Evolutionary conservation across 2,888 invertebrate genomes (phyloP).

Genomic region (Aquatica leii): DNA sequence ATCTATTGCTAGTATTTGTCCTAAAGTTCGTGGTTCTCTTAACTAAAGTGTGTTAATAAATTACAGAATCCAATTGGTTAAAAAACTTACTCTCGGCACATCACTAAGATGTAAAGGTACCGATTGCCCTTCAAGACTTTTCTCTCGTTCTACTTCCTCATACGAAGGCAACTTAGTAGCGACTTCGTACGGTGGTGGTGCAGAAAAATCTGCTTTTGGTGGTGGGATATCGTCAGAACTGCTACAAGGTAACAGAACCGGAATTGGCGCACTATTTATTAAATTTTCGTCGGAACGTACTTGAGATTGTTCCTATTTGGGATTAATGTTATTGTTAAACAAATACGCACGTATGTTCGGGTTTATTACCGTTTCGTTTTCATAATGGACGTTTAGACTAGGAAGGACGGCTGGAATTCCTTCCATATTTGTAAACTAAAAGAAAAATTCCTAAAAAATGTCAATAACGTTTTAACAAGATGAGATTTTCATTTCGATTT

Average conservation of each 20-base stretch:
- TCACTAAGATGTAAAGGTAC: conserved; percentile 47
- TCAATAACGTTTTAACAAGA: not conserved
- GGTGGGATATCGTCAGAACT: conserved; percentile 75
- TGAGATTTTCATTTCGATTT: not conserved
- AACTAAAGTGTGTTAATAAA: conserved; percentile 43
- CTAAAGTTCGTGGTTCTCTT: conserved; percentile 50
- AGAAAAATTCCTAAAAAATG: not conserved
- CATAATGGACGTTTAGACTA: conserved; percentile 2
- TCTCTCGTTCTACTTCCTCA: conserved; percentile 91
- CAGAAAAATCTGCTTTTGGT: conserved; percentile 83
- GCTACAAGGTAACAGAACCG: conserved; percentile 47
- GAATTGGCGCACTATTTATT: conserved; percentile 17
- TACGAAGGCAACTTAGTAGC: conserved; percentile 86
- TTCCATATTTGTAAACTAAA: not conserved
- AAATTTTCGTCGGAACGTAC: conserved; percentile 3
- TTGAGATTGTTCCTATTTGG: conserved; percentile 3
- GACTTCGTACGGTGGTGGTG: conserved; percentile 89
- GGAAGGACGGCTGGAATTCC: conserved; percentile 6
- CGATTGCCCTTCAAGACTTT: conserved; percentile 73
- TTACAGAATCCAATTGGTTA: not conserved
- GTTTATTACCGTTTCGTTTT: conserved; percentile 3
- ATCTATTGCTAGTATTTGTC: conserved; percentile 75
- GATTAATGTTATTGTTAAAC: not conserved
- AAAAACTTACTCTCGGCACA: conserved; percentile 23
- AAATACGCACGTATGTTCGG: no score